Conservation (phyloP, 2,113 vertebrate genomes). For the Burhinus oedicnemus region DNA sequence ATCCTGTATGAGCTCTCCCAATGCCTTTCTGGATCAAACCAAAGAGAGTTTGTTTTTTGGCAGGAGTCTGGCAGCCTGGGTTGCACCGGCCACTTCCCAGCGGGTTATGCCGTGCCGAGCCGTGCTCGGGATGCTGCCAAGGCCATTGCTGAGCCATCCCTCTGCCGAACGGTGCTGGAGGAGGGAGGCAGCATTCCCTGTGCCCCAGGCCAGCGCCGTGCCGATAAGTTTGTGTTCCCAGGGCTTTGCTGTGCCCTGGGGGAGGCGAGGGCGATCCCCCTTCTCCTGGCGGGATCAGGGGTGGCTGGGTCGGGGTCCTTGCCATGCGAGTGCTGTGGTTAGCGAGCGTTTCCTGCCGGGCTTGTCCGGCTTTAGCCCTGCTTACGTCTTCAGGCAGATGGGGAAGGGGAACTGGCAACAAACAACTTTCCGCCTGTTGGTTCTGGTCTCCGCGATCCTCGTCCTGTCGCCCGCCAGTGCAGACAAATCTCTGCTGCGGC, state of each 20-base stretch:
- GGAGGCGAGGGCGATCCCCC: not conserved
- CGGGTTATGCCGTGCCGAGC: not conserved
- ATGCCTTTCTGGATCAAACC: not conserved
- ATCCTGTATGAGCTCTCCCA: not conserved
- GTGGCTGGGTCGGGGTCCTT: not conserved
- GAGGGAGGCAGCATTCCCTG: no score
- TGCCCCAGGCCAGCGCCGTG: no score
- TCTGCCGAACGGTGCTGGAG: no score
- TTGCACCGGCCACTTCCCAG: not conserved
- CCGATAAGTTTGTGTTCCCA: no score
- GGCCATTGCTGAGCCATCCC: not conserved
- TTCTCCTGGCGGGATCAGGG: not conserved
- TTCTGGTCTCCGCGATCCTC: not conserved
- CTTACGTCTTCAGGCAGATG: not conserved
- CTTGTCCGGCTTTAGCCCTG: not conserved
- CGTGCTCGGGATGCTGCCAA: not conserved
- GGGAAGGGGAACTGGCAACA: not conserved
- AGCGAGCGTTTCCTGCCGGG: not conserved
- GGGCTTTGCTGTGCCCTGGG: not conserved
- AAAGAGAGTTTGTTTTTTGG: no score
- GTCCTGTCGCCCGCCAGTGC: fast-evolving
- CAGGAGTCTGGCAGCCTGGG: not conserved
- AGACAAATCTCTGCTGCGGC: not conserved
- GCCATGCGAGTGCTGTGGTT: fast-evolving
- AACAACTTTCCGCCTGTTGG: not conserved